These are phyloP conservation scores for Typhlichthys eigenmanni DNA, from an alignment of 2,797 vertebrate genomes.

Conservation along the genomic window DNA sequence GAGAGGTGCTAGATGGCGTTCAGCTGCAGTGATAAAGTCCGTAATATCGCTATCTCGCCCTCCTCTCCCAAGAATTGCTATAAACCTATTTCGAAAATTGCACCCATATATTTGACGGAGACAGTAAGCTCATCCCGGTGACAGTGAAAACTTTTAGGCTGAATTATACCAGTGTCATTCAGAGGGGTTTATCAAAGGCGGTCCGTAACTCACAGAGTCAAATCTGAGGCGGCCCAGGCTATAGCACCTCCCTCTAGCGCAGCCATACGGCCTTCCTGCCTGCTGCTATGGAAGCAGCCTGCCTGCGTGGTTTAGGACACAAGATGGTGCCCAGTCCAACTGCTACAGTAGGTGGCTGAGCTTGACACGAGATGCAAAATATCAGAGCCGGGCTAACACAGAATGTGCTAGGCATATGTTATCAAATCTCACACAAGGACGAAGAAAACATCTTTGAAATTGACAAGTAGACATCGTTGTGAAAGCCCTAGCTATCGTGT, in stretches of 20 bases:
- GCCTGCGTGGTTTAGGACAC: slow-evolving; percentile 60
- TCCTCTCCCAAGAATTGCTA: slow-evolving; percentile 82
- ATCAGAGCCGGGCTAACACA: too few relatives aligned
- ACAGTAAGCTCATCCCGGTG: slow-evolving; percentile 80
- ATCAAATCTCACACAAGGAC: too few relatives aligned
- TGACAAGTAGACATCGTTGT: too few relatives aligned
- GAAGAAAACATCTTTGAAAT: too few relatives aligned
- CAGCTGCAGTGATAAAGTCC: slow-evolving; percentile 81
- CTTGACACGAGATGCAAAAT: too few relatives aligned
- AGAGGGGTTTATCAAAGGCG: slow-evolving; percentile 77
- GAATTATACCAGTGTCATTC: slow-evolving; percentile 80
- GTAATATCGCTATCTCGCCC: slow-evolving; percentile 82
- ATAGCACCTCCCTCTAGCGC: slow-evolving; percentile 41
- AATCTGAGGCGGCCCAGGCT: slow-evolving; percentile 52
- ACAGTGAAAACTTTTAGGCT: slow-evolving; percentile 82
- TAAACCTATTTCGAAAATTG: slow-evolving; percentile 86
- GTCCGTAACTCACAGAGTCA: slow-evolving; percentile 78
- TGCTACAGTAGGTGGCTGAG: slow-evolving; percentile 16
- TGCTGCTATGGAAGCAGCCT: slow-evolving; percentile 45
- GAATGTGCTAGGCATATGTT: too few relatives aligned
- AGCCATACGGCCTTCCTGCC: slow-evolving; percentile 43
- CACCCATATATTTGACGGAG: slow-evolving; percentile 78
- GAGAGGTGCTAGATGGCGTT: slow-evolving; percentile 70
- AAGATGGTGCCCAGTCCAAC: slow-evolving; percentile 65
- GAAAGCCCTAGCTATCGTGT: too few relatives aligned